Base-by-base conservation (phyloP, 2,113 vertebrate genomes). In the Boulengeromyrus knoepffleri region DNA sequence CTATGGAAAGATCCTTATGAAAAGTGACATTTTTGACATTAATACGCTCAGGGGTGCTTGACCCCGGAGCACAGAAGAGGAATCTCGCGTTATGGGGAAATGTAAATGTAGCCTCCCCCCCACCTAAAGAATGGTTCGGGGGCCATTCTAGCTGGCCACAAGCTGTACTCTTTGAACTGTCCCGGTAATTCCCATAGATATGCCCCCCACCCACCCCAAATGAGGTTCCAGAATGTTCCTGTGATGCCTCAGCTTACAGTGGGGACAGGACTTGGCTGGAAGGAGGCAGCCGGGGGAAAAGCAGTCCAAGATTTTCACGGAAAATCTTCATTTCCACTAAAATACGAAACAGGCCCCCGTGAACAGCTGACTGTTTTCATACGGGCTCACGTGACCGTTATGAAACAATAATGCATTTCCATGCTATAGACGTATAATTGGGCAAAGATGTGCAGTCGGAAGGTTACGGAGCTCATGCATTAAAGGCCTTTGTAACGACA, bases 241-340 rank as follows among this genome's bases (percentile, higher is more conserved):
- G 74, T 15, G 36, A 80, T 42, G 74, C 74, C 31, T 80, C 74
- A 80, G 74, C 74, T 80, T 80, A 80, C 74, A 80, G 74, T 42
- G 36, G 74, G 93, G 92, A 93, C 47, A 89, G 74, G 85, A 89
- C 90, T 92, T 92, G 31, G 89, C 88, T 91, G 91, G 92, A 91
- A 89, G 89, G 88, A 93, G 91, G 91, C 80, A 21, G 56, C 88
- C 91, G 89, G 90, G 90, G 91, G 88, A 92, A 93, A 91, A 87
- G 93, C 42, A 21, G 90, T 91, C 42, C 88, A 91, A 90, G 90
- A 58, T 91, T 85, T 53, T 90, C 86, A 90, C 66, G 92, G 88
- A 93, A 94, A 92, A 88, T 53, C 83, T 90, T 91, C 85, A 89
- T 87, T 88, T 92, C 90, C 45, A 58, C 77, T 91, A 90, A 85